Evolutionary conservation across 2,797 vertebrate species (phyloP), one percentile per base, ranked within the genome.

Genomic region (Crocidura indochinensis): DNA sequence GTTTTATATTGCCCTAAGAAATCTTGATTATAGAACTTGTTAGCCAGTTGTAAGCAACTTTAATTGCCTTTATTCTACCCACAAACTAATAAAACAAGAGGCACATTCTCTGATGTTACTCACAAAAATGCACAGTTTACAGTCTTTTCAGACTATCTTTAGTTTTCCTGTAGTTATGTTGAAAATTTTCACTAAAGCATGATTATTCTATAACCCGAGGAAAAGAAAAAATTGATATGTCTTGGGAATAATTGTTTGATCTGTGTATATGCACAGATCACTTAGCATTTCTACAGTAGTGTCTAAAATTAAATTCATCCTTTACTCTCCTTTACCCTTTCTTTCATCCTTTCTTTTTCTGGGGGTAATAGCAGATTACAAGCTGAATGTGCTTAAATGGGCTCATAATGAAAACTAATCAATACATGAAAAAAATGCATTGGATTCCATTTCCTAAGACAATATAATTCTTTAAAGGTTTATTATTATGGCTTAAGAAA

Each of bases 61-160:
- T 26, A 20, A 51, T 5, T 88, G 85, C 84, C 29, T 95, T 93
- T 86, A 73, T 81, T 87, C 56, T 90, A 79, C 38, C 49, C 76
- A 27, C 56, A 84, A 68, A 71, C 65, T 87, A 60, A 77, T 51
- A 60, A 65, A 72, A 87, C 62, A 24, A 65, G 75, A 88, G 20
- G 7, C 4, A 27, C 1, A 19, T 84, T 92, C 62, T 78, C 51
- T 81, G 20, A 93, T 90, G 82, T n/a, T 84, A 19, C 49, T 83
- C 31, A 84, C 47, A 51, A 85, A 82, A 81, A 72, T 80, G 74
- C 4, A 72, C 27, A 76, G 38, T 6, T 19, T 46, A 19, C 11
- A 73, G 12, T 76, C 72, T 71, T 49, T 75, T 62, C 27, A 85
- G 85, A 69, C 64, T 24, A 17, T 27, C n/a, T 77, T 20, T 69